Evolutionary conservation across 2,113 vertebrate genomes (phyloP).

Genomic region (Myxocyprinus asiaticus): DNA sequence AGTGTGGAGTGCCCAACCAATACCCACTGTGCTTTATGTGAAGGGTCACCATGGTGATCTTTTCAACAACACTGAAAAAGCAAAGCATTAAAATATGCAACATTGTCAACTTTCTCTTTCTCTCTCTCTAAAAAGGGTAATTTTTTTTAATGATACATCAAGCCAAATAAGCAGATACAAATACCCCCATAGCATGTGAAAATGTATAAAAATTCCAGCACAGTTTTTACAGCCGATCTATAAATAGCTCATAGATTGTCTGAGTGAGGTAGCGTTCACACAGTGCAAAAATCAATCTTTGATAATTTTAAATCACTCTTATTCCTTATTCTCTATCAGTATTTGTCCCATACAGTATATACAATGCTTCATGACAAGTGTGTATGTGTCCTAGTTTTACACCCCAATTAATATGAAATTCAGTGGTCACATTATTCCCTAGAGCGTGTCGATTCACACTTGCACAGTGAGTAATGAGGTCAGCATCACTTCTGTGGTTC

Average conservation of each 20-base stretch:
- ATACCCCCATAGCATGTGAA: background rate
- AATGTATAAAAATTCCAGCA: background rate
- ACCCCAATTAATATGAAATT: constrained; percentile 55
- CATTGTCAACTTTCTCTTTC: constrained; percentile 31
- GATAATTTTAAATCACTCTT: background rate
- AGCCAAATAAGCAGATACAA: background rate
- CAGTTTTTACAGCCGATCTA: no score
- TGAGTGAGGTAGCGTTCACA: background rate
- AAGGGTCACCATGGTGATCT: constrained; percentile 79
- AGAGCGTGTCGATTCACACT: constrained; percentile 34
- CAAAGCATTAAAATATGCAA: constrained; percentile 65
- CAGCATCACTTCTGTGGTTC: constrained; percentile 7
- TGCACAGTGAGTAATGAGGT: constrained; percentile 21
- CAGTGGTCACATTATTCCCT: constrained; percentile 54
- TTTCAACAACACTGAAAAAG: constrained; percentile 68
- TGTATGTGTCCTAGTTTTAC: constrained; percentile 48
- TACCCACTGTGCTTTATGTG: constrained; percentile 69
- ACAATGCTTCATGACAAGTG: background rate
- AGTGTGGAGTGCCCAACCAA: constrained; percentile 20
- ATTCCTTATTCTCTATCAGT: constrained; percentile 1
- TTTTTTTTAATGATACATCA: constrained; percentile 8
- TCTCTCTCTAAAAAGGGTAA: background rate
- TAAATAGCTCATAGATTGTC: background rate
- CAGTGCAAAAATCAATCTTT: background rate
- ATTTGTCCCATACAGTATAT: background rate